Evolutionary conservation across 2,797 vertebrate species (phyloP), one percentile per base, ranked within the genome.

Genomic region (Tokudaia tokunoshimensis): DNA sequence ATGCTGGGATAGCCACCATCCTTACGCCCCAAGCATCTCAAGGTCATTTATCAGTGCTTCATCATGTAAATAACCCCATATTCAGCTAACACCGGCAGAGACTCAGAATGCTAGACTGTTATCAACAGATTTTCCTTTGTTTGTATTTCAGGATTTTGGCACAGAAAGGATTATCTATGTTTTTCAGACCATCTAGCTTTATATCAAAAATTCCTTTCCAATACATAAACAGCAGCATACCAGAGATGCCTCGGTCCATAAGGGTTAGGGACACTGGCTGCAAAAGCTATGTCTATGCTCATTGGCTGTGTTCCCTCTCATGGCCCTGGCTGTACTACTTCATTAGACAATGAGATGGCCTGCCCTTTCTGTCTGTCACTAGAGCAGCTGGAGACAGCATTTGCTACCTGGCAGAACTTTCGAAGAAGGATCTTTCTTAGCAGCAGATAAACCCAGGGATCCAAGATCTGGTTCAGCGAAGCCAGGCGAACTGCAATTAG

Each of bases 401-500:
- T 99, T 84, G 99, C 99, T 86, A 99, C 98, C 97, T 99, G 99
- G 97, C 99, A 99, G 97, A 99, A 99, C 98, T 99, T 99, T 94
- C 98, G 99, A 34, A 99, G 98, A 10, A 99, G 99, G 97, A 99
- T 99, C 98, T 99, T 99, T 96, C 99, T 98, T 88, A 99, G 97
- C 63, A 99, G 99, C 98, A 99, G 98, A 97, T 99, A 99, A 96
- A 99, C 99, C 99, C 99, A 99, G 0, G 99, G 99, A 97, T 99
- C 99, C 97, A 99, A 99, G 97, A 99, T 99, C 98, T 99, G 99
- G 98, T 99, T 99, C 19, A 99, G 99, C 0, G 99, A 99, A 63
- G 99, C 99, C 98, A 99, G 97, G 84, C 99, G 99, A 96, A 99
- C 99, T 0, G 99, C 99, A 0, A 98, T 99, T 96, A 99, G 98